Conservation (phyloP, 2,113 vertebrate genomes). For the Aegithalos caudatus region DNA sequence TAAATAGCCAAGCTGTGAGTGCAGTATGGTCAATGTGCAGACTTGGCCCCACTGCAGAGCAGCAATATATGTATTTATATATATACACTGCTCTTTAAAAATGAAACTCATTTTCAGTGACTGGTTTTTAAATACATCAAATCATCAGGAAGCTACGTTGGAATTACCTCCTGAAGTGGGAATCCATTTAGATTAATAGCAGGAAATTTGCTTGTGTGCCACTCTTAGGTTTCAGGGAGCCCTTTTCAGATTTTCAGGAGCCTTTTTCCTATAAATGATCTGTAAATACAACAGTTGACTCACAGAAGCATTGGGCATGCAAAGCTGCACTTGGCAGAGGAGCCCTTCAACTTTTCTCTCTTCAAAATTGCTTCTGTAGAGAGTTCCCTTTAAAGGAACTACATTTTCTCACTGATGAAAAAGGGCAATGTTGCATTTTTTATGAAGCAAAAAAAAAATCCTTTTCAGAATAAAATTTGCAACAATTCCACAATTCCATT, state of each 20-base stretch:
- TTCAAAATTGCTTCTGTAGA: not conserved
- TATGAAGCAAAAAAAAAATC: not conserved
- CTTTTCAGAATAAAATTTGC: constrained; percentile 9
- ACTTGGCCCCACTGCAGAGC: not conserved
- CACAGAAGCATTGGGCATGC: not conserved
- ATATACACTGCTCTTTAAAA: not conserved
- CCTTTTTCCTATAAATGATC: not conserved
- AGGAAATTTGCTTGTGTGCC: not conserved
- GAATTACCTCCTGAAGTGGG: not conserved
- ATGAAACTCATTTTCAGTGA: not conserved
- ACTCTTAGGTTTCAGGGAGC: not conserved
- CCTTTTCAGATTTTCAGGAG: not conserved
- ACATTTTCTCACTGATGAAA: constrained; percentile 12
- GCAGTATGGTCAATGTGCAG: not conserved
- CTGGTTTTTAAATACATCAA: not conserved
- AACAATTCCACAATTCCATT: not conserved
- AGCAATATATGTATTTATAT: not conserved
- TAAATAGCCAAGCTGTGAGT: not conserved
- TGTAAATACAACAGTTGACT: not conserved
- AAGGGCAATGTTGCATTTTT: constrained; percentile 54
- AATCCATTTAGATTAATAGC: not conserved
- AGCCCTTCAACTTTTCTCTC: not conserved
- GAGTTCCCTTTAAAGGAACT: not conserved
- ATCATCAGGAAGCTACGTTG: not conserved
- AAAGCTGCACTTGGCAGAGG: not conserved